phyloP scores from a whole-genome alignment of 2,888 invertebrate genomes.

The Drosophila affinis region DNA sequence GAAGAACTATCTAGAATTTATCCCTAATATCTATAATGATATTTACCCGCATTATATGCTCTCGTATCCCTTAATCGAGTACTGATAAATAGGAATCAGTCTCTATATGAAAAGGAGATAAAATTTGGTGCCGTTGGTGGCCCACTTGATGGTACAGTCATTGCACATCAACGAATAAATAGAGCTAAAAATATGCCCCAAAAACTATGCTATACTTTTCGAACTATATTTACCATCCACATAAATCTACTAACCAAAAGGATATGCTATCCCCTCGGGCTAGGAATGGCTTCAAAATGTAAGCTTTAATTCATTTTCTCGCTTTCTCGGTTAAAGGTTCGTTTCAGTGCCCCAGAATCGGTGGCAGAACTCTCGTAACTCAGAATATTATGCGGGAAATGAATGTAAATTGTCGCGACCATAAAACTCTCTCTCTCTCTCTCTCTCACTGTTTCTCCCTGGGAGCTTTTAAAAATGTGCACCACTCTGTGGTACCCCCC shows the following conservation, averaged over 20 bases:
- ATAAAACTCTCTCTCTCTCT: conserved; percentile 56
- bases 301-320: conserved; percentile 11
- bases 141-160: too few relatives aligned
- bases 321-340: neutral
- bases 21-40: too few relatives aligned
- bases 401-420: conserved; percentile 69
- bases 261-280: neutral
- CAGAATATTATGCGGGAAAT: conserved; percentile 50
- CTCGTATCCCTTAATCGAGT: too few relatives aligned
- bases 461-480: conserved; percentile 49
- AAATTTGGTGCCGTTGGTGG: too few relatives aligned
- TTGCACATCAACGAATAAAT: too few relatives aligned
- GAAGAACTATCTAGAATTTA: too few relatives aligned
- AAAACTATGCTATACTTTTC: neutral
- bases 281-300: neutral
- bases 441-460: too few relatives aligned
- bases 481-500: conserved; percentile 22
- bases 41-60: too few relatives aligned
- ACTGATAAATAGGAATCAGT: too few relatives aligned
- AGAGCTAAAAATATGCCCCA: neutral
- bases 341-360: conserved; percentile 41
- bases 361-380: conserved; percentile 22
- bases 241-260: neutral
- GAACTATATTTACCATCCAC: neutral
- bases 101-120: too few relatives aligned